Percentiles rank a stretch among this genome's conserved stretches.
Evolutionary conservation across 1,140 invertebrate species (phyloP).

Genomic region (Pygmarrhopalites habei): DNA sequence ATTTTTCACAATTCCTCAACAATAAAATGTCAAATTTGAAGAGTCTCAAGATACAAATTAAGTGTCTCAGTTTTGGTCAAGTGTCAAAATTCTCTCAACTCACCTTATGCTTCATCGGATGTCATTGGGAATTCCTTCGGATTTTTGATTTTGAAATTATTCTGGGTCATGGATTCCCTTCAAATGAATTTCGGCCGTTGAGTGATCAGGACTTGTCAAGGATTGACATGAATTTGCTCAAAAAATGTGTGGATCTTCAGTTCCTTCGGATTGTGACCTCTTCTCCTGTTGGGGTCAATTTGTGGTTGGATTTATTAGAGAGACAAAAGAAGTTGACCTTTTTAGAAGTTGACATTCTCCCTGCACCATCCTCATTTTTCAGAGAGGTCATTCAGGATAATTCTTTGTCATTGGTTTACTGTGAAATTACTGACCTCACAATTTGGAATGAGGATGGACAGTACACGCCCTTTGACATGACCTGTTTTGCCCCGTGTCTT

Average conservation of each 20-base stretch:
- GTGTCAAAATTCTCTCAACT: conserved; percentile 11
- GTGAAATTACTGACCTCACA: conserved; percentile 32
- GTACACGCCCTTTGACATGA: conserved; percentile 15
- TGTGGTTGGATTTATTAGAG: conserved; percentile 19
- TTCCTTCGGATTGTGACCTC: conserved; percentile 25
- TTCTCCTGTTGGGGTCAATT: conserved; percentile 20
- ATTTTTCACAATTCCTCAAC: too few relatives aligned
- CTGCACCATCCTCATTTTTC: conserved; percentile 17
- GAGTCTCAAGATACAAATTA: conserved; percentile 18
- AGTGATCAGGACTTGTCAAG: conserved; percentile 16
- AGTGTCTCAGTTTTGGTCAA: conserved; percentile 18
- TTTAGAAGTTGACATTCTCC: conserved; percentile 32
- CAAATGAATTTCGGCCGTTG: conserved; percentile 16
- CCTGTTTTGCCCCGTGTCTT: conserved; percentile 18
- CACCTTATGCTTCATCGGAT: conserved; percentile 14
- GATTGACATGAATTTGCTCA: conserved; percentile 15
- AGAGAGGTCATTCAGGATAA: conserved; percentile 18
- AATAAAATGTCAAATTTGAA: too few relatives aligned
- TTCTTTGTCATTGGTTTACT: conserved; percentile 4
- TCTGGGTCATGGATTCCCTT: conserved; percentile 31
- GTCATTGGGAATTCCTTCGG: conserved; percentile 12
- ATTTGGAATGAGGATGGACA: conserved; percentile 25
- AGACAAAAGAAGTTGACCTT: conserved; percentile 17
- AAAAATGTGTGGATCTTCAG: conserved; percentile 8
- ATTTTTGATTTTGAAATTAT: conserved; percentile 26